phyloP scores from a whole-genome alignment of 53 echinoderm and acorn worm species.

The Crossaster papposus region DNA sequence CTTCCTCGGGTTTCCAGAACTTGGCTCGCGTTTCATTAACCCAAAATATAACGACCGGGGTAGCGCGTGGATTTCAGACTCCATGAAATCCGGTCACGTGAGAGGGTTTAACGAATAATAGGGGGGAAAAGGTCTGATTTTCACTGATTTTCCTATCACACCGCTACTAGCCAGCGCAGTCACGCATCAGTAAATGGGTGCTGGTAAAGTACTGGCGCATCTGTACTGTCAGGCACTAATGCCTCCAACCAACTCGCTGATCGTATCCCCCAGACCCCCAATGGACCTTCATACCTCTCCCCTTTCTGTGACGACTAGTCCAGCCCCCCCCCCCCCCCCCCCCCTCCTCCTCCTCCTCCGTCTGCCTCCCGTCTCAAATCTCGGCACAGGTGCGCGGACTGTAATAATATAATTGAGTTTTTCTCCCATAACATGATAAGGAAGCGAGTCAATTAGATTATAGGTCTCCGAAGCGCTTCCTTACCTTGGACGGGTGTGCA shows the following conservation, averaged over 20 bases:
- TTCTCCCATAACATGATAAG: constrained; percentile 75
- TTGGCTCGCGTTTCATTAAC: no score
- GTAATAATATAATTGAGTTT: constrained; percentile 90
- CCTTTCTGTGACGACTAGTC: not conserved
- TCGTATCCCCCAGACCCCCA: constrained; percentile 9
- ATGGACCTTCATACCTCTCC: constrained; percentile 3
- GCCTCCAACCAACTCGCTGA: not conserved
- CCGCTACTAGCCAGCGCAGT: no score
- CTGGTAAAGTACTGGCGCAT: constrained; percentile 7
- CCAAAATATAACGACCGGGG: no score
- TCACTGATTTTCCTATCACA: no score
- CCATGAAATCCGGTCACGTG: no score
- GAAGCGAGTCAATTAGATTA: constrained; percentile 87
- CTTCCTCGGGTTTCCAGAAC: no score
- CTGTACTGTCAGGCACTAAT: not conserved
- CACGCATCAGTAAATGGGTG: no score
- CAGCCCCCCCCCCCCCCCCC: constrained; percentile 1
- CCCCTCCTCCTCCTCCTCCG: not conserved
- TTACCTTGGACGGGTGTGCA: constrained; percentile 43
- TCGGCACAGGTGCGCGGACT: constrained; percentile 74
- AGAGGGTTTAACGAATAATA: no score
- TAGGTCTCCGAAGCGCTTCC: constrained; percentile 62
- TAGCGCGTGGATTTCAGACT: no score
- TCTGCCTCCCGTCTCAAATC: constrained; percentile 44
- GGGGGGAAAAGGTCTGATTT: no score